Evolutionary conservation across 2,888 invertebrate genomes (phyloP).

Genomic region (Tetragnatha montana): DNA sequence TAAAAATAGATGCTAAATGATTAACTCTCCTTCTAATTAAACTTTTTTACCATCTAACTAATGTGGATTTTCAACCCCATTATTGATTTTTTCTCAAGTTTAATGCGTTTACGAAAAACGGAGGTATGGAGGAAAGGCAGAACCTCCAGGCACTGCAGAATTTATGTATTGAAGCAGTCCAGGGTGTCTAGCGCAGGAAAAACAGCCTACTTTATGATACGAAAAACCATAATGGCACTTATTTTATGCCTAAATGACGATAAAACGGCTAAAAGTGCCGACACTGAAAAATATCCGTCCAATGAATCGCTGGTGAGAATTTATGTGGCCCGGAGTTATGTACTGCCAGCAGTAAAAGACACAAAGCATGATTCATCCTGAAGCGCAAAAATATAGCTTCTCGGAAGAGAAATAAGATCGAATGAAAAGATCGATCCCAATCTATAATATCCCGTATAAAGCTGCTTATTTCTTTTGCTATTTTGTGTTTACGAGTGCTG

Average conservation of each 20-base stretch:
- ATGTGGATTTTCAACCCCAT: too few species aligned
- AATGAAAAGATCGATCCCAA: not conserved
- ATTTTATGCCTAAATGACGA: constrained; percentile 39
- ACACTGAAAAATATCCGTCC: constrained; percentile 31
- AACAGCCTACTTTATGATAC: constrained; percentile 36
- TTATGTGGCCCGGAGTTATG: constrained; percentile 36
- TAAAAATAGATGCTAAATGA: too few species aligned
- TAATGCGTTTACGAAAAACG: too few species aligned
- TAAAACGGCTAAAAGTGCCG: constrained; percentile 53
- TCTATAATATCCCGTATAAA: not conserved
- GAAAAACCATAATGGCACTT: constrained; percentile 55
- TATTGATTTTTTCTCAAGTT: too few species aligned
- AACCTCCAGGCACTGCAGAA: not conserved
- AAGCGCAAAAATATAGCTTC: constrained; percentile 32
- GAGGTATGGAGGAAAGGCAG: not conserved
- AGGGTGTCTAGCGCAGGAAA: constrained; percentile 1
- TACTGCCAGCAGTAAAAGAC: constrained; percentile 30
- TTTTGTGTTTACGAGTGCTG: not conserved
- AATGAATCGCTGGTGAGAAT: constrained; percentile 39
- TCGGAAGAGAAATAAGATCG: not conserved
- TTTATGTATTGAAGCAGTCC: not conserved
- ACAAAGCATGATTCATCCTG: constrained; percentile 24
- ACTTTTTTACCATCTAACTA: too few species aligned
- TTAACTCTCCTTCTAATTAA: too few species aligned
- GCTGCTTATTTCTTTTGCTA: not conserved